These are phyloP conservation scores for Platyura marginata DNA, from an alignment of 1,140 invertebrate species.

Conservation along the genomic window DNA sequence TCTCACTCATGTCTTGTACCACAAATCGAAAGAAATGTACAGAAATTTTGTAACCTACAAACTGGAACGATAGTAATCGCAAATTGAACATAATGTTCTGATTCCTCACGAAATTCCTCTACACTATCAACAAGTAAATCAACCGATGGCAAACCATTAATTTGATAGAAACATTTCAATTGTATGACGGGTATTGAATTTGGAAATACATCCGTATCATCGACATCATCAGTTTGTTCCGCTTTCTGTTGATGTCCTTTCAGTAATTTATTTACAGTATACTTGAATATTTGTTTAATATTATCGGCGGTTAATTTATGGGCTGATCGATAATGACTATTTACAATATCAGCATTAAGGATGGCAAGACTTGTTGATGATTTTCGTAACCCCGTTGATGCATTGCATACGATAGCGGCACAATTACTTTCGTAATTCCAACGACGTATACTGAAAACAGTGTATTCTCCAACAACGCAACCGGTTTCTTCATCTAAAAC, in stretches of 20 bases:
- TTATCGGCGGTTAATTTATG: slow-evolving; percentile 34
- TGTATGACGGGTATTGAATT: slow-evolving; percentile 36
- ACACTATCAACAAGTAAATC: slow-evolving; percentile 32
- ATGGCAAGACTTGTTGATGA: slow-evolving; percentile 40
- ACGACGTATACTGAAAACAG: slow-evolving; percentile 57
- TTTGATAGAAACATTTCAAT: slow-evolving; percentile 56
- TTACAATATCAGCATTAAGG: slow-evolving; percentile 31
- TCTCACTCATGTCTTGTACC: slow-evolving; percentile 34
- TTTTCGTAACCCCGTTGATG: slow-evolving; percentile 46
- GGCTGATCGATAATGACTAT: slow-evolving; percentile 29
- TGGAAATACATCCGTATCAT: background rate
- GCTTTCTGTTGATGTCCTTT: background rate
- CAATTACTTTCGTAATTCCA: slow-evolving; percentile 82
- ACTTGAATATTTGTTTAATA: slow-evolving; percentile 46
- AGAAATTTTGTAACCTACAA: slow-evolving; percentile 51
- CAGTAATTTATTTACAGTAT: slow-evolving; percentile 46
- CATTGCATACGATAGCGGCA: slow-evolving; percentile 62
- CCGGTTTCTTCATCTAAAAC: slow-evolving; percentile 73
- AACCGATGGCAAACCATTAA: slow-evolving; percentile 33
- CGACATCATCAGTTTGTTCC: background rate
- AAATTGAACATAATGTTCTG: slow-evolving; percentile 29
- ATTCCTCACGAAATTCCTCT: slow-evolving; percentile 27
- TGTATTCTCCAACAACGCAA: slow-evolving; percentile 58
- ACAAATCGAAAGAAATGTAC: slow-evolving; percentile 58
- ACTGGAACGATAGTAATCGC: slow-evolving; percentile 59